Base-by-base conservation (phyloP, 2,888 invertebrate species). In the Electrophaes corylata region DNA sequence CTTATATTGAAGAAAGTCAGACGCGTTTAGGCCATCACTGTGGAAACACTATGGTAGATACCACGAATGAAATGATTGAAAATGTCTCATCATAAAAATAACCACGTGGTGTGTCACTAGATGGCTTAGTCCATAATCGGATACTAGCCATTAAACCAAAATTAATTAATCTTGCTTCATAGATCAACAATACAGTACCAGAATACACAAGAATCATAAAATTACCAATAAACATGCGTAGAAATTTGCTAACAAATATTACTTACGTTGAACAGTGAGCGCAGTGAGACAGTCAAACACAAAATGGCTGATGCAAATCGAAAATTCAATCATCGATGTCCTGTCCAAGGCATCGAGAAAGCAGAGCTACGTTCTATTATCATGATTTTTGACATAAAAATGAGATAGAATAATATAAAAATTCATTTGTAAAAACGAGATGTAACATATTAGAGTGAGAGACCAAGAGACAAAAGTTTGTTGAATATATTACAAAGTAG, bases 201-300 rank as follows among this genome's bases (percentile, higher is more conserved):
- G 23, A 6, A 2, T 23, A 23, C 3, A 23, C n/a, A n/a, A n/a
- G n/a, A n/a, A n/a, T 4, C 4, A 10, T 29, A 29, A 29, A 10
- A 29, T 29, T n/a, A n/a, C n/a, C n/a, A 29, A 6, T 6, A 2
- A 29, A 29, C 8, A 29, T 29, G 6, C 2, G 10, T 10, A 14
- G 4, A 2, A 14, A 14, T 14, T 35, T 14, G 5, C 6, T 14
- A 35, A 6, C 6, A 37, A 37, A 37, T 4, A 3, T 19, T 54
- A 89, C 91, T 91, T 85, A 91, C 91, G 90, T 88, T 84, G 89
- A 88, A 83, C 82, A 77, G 86, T 89, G 83, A 79, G 81, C 77
- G 78, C 70, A 71, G 75, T 67, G 58, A 81, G 81, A 87, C 82
- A 86, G 83, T 86, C 84, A 81, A 86, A 78, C 79, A 81, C 84